phyloP scores from a whole-genome alignment of 2,113 vertebrate genomes.

The Neotoma lepida region DNA sequence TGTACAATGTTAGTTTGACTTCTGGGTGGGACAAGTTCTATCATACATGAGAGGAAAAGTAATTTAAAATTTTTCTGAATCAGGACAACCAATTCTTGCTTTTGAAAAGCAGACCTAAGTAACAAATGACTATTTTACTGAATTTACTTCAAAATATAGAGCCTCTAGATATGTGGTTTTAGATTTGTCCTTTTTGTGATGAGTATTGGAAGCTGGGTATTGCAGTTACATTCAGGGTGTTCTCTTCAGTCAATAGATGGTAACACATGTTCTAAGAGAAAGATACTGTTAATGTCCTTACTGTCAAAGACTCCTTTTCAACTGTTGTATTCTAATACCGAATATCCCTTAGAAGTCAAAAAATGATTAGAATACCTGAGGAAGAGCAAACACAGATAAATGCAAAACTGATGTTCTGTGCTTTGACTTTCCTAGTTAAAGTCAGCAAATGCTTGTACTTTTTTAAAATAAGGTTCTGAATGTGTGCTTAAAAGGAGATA shows the following conservation, averaged over 20 bases:
- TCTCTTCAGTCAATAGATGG: neutral
- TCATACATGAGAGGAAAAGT: slow-evolving; percentile 16
- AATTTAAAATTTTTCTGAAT: slow-evolving; percentile 43
- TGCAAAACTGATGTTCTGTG: neutral
- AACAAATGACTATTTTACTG: slow-evolving; percentile 8
- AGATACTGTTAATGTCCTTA: slow-evolving; percentile 33
- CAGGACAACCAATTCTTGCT: neutral
- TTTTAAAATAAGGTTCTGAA: neutral
- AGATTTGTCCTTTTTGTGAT: neutral
- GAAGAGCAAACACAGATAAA: slow-evolving; percentile 15
- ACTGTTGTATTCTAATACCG: slow-evolving; percentile 17
- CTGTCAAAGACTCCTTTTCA: slow-evolving; percentile 19
- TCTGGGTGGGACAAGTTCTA: neutral
- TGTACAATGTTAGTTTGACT: slow-evolving; percentile 38
- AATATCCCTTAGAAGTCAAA: slow-evolving; percentile 10
- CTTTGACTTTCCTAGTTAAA: neutral
- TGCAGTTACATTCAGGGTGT: neutral
- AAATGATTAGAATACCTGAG: neutral
- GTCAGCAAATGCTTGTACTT: neutral
- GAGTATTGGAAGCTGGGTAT: neutral
- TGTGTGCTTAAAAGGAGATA: neutral
- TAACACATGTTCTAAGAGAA: slow-evolving; percentile 54
- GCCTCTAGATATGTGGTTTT: slow-evolving; percentile 39
- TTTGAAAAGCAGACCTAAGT: slow-evolving; percentile 23
- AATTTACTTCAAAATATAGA: slow-evolving; percentile 45